Evolutionary conservation across 1,140 invertebrate species (phyloP).

Genomic region (Anastatus disparis): DNA sequence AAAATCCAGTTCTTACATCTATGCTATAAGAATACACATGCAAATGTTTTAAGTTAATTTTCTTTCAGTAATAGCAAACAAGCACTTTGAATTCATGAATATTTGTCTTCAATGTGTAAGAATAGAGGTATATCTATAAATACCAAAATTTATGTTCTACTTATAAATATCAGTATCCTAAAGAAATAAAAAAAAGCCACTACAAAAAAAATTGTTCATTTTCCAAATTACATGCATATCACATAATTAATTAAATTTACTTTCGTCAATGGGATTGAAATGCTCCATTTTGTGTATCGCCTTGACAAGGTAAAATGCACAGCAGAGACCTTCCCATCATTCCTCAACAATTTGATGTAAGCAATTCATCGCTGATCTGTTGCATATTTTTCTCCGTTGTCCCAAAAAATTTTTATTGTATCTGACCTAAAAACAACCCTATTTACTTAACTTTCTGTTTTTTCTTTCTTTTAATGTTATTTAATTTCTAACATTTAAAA

Average conservation of each 20-base stretch:
- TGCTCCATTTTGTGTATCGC: slow-evolving; percentile 39
- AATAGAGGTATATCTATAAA: too few relatives aligned
- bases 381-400: slow-evolving; percentile 32
- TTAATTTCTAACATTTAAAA: too few relatives aligned
- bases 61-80: too few relatives aligned
- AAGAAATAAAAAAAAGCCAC: too few relatives aligned
- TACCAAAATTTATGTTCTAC: too few relatives aligned
- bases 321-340: slow-evolving; percentile 39
- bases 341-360: slow-evolving; percentile 35
- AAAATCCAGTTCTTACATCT: too few relatives aligned
- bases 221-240: slow-evolving; percentile 31
- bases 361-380: slow-evolving; percentile 30
- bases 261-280: slow-evolving; percentile 41
- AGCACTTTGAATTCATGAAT: too few relatives aligned
- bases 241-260: slow-evolving; percentile 32
- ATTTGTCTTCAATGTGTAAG: too few relatives aligned
- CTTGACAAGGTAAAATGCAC: slow-evolving; percentile 31
- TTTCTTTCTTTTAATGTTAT: slow-evolving; percentile 1
- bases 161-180: too few relatives aligned
- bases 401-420: slow-evolving; percentile 27
- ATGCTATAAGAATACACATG: too few relatives aligned
- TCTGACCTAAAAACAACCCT: slow-evolving; percentile 36
- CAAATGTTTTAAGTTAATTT: too few relatives aligned
- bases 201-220: neutral
- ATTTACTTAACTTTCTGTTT: slow-evolving; percentile 25